Evolutionary conservation across 1,140 invertebrate genomes (phyloP), one percentile per base, ranked within the genome.

Genomic region (Pollicipes pollicipes): DNA sequence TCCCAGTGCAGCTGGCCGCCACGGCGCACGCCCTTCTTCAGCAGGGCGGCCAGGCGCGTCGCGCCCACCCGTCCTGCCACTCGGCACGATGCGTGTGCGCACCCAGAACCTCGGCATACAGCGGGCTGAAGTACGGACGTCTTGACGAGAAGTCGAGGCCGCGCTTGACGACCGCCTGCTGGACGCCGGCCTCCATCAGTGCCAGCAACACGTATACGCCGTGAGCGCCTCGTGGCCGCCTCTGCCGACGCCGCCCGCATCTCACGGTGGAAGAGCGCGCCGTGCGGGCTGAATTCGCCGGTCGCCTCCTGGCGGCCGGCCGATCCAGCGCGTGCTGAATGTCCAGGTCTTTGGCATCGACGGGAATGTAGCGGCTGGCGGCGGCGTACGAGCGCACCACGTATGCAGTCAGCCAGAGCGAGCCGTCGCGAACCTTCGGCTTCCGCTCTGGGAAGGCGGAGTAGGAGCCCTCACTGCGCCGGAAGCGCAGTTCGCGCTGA

Each of bases 361-460:
- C 83, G 71, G 83, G 83, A 71, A 90, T 87, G 73, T 84, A 85
- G 0, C 78, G 75, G 30, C 81, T 80, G 1, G 88, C 87, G 75
- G 88, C 84, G 6, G 84, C 82, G 73, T 91, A 85, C 4, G 88
- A 88, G 74, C 86, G 85, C 0, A 91, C 80, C 21, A 90, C 87
- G 78, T 91, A 92, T 0, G 90, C 88, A 0, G 90, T 92, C n/a
- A 93, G 80, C 86, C 90, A 93, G 64, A 88, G 88, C 26, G 89
- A 91, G 0, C 90, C 88, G 21, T 30, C 29, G 68, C 88, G 87
- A 0, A 79, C 76, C 63, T 83, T 79, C 29, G 69, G 69, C 17
- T 10, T 17, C 29, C 70, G 31, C 4, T 68, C 26, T 0, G 88
- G 90, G 77, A 91, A 93, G 0, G 90, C 88, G 32, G 88, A 90